phyloP scores from a whole-genome alignment of 2,888 invertebrate genomes.

The Allophyes oxyacanthae region DNA sequence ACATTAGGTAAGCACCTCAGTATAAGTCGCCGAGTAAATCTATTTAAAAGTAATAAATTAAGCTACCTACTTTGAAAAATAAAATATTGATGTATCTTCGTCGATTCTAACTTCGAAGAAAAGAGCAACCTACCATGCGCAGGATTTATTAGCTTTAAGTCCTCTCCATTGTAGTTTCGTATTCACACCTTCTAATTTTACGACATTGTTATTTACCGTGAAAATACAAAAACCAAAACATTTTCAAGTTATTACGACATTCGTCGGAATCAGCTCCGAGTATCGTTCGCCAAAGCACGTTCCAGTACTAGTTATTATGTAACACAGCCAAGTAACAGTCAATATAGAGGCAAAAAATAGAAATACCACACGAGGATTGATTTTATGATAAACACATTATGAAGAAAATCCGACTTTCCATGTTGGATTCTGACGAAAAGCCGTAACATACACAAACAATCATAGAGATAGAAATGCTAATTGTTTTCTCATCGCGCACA shows the following conservation, averaged over 20 bases:
- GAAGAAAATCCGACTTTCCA: slow-evolving; percentile 1
- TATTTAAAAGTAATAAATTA: too few species aligned
- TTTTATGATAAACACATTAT: slow-evolving; percentile 20
- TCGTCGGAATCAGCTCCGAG: slow-evolving; percentile 21
- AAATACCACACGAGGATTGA: slow-evolving; percentile 8
- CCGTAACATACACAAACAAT: background rate
- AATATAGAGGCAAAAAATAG: slow-evolving; percentile 34
- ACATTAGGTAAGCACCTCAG: too few species aligned
- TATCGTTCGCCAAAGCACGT: slow-evolving; percentile 52
- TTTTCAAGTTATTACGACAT: slow-evolving; percentile 45
- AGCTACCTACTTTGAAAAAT: too few species aligned
- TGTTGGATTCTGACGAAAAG: background rate
- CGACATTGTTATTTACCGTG: slow-evolving; percentile 28
- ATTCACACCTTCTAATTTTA: slow-evolving; percentile 19
- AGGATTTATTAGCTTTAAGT: background rate
- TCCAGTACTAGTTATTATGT: slow-evolving; percentile 10
- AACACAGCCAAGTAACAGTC: slow-evolving; percentile 11
- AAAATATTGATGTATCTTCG: too few species aligned
- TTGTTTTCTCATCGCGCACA: too few species aligned
- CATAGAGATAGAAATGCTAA: background rate
- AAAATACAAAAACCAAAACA: slow-evolving; percentile 44
- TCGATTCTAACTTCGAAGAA: slow-evolving; percentile 1
- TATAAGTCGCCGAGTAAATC: too few species aligned
- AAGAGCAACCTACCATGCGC: too few species aligned
- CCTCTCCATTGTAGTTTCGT: background rate